Evolutionary conservation across 2,888 invertebrate genomes (phyloP).

Genomic region (Leptopilina myrica): DNA sequence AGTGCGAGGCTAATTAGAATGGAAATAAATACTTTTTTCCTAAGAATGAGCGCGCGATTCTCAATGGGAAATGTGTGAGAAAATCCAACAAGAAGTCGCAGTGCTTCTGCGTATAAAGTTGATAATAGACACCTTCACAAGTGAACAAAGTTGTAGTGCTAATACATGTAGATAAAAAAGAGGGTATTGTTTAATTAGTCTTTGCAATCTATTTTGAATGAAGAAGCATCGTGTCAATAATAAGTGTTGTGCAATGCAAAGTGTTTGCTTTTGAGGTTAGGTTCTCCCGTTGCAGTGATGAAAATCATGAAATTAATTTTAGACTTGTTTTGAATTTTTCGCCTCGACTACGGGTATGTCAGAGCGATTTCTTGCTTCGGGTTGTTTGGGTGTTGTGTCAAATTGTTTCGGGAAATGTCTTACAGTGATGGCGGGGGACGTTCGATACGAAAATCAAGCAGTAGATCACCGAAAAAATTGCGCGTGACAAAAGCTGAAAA

Average conservation of each 20-base stretch:
- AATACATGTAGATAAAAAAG: no score
- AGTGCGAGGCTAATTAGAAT: no score
- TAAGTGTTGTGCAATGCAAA: background rate
- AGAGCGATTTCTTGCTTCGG: conserved; percentile 42
- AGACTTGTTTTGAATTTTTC: no score
- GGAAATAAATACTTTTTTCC: no score
- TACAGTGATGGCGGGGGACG: conserved; percentile 76
- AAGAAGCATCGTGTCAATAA: background rate
- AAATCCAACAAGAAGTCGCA: background rate
- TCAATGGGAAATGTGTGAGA: background rate
- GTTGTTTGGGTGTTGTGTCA: conserved; percentile 23
- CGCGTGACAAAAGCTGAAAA: conserved; percentile 74
- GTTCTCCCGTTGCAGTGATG: background rate
- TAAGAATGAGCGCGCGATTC: no score
- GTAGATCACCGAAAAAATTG: conserved; percentile 76
- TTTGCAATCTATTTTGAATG: background rate
- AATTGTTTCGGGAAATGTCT: conserved; percentile 71
- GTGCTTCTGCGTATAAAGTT: conserved; percentile 29
- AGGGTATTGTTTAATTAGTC: background rate
- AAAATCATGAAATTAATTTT: background rate
- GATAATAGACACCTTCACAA: background rate
- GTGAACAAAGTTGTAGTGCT: background rate
- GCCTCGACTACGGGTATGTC: conserved; percentile 40
- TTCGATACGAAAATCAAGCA: conserved; percentile 76
- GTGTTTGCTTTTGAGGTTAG: conserved; percentile 5